Evolutionary conservation across 2,888 invertebrate species (phyloP).

Genomic region (Tetragonisca angustula): DNA sequence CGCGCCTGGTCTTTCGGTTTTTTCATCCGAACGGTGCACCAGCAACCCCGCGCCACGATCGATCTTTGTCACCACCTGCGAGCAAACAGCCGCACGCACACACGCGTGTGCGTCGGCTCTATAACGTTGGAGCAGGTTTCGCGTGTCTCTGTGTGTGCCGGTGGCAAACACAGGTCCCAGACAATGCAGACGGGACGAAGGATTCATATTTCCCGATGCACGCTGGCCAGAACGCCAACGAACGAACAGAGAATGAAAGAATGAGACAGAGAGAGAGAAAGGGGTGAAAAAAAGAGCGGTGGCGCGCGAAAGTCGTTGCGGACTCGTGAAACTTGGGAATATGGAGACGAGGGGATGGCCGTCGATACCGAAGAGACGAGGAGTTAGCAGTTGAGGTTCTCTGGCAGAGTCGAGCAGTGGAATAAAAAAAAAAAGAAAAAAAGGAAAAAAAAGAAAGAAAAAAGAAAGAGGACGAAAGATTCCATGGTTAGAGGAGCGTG

Average conservation of each 20-base stretch:
- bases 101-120: slow-evolving; percentile 21
- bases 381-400: not conserved
- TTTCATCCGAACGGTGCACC: slow-evolving; percentile 42
- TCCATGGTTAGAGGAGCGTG: slow-evolving; percentile 50
- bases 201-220: slow-evolving; percentile 72
- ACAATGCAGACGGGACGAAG: slow-evolving; percentile 68
- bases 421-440: not conserved
- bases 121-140: slow-evolving; percentile 37
- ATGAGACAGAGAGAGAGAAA: not conserved
- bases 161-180: slow-evolving; percentile 61
- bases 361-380: slow-evolving; percentile 60
- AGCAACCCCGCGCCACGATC: slow-evolving; percentile 58
- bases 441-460: not conserved
- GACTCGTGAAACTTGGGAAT: slow-evolving; percentile 65
- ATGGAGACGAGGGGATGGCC: slow-evolving; percentile 64
- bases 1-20: not conserved
- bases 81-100: slow-evolving; percentile 47
- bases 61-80: slow-evolving; percentile 72
- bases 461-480: slow-evolving; percentile 6
- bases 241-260: slow-evolving; percentile 4
- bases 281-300: slow-evolving; percentile 27
- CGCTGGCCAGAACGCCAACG: slow-evolving; percentile 31
- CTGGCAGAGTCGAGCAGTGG: slow-evolving; percentile 13
- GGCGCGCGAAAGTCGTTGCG: slow-evolving; percentile 66
- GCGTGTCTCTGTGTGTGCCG: slow-evolving; percentile 42